Percentiles rank a stretch among this genome's conserved stretches.
These are phyloP conservation scores for Macaca nemestrina DNA, from an alignment of 2,113 vertebrate species.

Conservation along the genomic window DNA sequence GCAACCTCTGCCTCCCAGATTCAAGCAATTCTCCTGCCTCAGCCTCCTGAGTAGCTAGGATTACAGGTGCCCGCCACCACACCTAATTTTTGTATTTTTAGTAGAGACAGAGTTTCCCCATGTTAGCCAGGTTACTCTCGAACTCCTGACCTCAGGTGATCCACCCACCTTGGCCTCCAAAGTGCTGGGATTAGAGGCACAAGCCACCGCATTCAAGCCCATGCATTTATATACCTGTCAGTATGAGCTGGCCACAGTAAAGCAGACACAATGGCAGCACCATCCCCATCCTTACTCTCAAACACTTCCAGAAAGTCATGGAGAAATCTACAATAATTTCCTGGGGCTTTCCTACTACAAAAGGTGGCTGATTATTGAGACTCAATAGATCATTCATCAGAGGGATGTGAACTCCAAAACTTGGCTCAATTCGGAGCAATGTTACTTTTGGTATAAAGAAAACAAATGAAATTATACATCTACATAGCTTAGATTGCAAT, in stretches of 20 bases:
- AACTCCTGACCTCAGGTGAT: too few relatives aligned
- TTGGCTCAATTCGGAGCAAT: neutral
- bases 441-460: neutral
- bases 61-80: too few relatives aligned
- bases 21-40: too few relatives aligned
- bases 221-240: neutral
- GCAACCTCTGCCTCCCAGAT: too few relatives aligned
- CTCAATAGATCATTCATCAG: neutral
- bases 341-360: neutral
- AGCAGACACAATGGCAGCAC: neutral
- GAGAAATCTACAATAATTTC: neutral
- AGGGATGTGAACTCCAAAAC: neutral
- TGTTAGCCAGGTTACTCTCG: too few relatives aligned
- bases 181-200: too few relatives aligned
- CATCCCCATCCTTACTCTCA: neutral
- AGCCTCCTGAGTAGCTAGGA: too few relatives aligned
- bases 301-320: neutral
- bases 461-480: neutral
- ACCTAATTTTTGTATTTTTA: too few relatives aligned
- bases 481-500: neutral
- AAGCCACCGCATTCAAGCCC: rapidly evolving
- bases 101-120: too few relatives aligned
- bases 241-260: neutral
- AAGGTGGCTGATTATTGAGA: neutral
- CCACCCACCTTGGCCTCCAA: too few relatives aligned